Evolutionary conservation across 1,140 invertebrate species (phyloP).

Genomic region (Brachionus angularis): DNA sequence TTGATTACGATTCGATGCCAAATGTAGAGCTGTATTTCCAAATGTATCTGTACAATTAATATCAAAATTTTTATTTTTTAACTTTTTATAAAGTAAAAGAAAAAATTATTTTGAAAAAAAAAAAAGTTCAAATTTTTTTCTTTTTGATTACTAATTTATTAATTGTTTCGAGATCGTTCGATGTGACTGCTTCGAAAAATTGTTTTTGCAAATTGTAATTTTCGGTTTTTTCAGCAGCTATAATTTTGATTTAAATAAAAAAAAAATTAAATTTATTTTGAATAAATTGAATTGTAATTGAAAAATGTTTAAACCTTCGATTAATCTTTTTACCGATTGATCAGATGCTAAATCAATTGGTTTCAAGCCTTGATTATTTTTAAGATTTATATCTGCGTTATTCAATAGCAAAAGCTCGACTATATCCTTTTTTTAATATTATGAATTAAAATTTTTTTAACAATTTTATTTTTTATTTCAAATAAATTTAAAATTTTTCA

Average conservation of each 20-base stretch:
- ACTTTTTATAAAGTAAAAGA: conserved; percentile 47
- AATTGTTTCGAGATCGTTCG: conserved; percentile 62
- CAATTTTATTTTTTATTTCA: conserved; percentile 44
- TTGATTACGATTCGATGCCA: conserved; percentile 66
- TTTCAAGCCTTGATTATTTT: conserved; percentile 65
- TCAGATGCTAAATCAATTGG: conserved; percentile 62
- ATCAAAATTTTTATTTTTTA: conserved; percentile 52
- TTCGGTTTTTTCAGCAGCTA: conserved; percentile 64
- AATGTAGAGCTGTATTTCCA: conserved; percentile 69
- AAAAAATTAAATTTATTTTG: neutral
- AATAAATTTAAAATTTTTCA: conserved; percentile 46
- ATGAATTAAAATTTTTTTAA: conserved; percentile 30
- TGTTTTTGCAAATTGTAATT: conserved; percentile 58
- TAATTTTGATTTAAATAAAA: conserved; percentile 3
- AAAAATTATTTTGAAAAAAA: neutral
- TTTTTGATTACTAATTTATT: conserved; percentile 63
- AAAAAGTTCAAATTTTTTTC: too few relatives aligned
- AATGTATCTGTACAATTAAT: conserved; percentile 60
- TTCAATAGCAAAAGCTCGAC: conserved; percentile 57
- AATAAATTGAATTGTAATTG: too few relatives aligned
- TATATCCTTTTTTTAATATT: conserved; percentile 53
- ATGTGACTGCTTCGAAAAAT: conserved; percentile 64
- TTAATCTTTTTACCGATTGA: conserved; percentile 61
- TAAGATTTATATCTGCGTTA: conserved; percentile 59
- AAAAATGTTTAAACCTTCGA: too few relatives aligned